Base-by-base conservation (phyloP, 2,797 vertebrate species). In the Pseudochirops cupreus region DNA sequence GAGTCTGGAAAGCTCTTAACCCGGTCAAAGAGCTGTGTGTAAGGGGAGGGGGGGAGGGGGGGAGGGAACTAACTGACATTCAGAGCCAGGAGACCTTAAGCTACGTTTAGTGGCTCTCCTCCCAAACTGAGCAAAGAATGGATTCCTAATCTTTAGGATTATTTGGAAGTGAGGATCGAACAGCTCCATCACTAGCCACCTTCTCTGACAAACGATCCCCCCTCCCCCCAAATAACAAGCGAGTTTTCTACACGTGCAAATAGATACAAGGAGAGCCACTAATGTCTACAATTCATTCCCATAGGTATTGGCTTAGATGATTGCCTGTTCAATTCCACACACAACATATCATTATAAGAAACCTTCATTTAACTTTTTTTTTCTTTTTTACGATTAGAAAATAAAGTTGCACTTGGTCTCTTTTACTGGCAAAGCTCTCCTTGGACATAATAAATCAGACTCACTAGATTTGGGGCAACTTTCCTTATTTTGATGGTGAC, bases 1-100 rank as follows among this genome's bases (percentile, higher is more conserved):
- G 87, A 13, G 95, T 97, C 98, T 98, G 97, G 95, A 96, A 97
- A 98, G 96, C 95, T 98, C 98, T 97, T 98, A 98, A 98, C 98
- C 96, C 98, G 98, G 98, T 98, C 97, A 97, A 97, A 96, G 96
- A 94, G 96, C 92, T 1, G 21, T 55, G 26, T 18, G 52, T 4
- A 94, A 91, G 56, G 55, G 5, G 33, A 55, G 11, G 62, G 52
- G 90, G 93, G 91, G 54, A 31, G 50, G 29, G 95, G 92, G 93
- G 91, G 54, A 31, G 50, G 33, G 95, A 91, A 53, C 52, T 50
- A n/a, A 58, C 74, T 98, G 97, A 98, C 97, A 93, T 58, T 96
- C 97, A 97, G 56, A 97, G 98, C 97, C 97, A 97, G 96, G 97
- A 97, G 96, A 95, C 93, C 92, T 96, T 97, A 96, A 58, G 46